Evolutionary conservation across 2,113 vertebrate species (phyloP), one percentile per base, ranked within the genome.

Genomic region (Psittacara wagleri): DNA sequence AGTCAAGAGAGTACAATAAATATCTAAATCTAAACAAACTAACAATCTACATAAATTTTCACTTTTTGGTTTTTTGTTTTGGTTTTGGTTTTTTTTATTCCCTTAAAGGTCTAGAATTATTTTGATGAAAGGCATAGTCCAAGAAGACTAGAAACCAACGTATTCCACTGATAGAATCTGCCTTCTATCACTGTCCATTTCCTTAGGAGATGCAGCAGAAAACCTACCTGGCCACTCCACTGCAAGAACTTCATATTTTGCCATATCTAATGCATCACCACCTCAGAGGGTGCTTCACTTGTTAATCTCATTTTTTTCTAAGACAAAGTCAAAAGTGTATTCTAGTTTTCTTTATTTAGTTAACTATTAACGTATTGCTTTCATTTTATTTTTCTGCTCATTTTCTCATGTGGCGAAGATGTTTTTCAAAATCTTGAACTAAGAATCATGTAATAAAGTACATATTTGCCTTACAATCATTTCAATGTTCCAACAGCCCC

Each of bases 11-110:
- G 51, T 2, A 6, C 22, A 54, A 90, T 63, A 82, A 94, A 92
- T 85, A 95, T 76, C 62, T 52, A 93, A 72, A 92, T 85, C n/a
- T 75, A 93, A 87, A 87, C 61, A 92, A 92, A 93, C 17, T 67
- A 86, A 63, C 67, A 93, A 44, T 28, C n/a, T 23, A 59, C 15
- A 46, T 19, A n/a, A 81, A 62, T 75, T 83, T 88, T 64, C 72
- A 63, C 13, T 19, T 28, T 20, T 59, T 68, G 8, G 27, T 49
- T 17, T 54, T 54, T 29, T 23, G 20, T 9, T n/a, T 23, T n/a
- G 33, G 12, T 14, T 57, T 22, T 33, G 5, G 1, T 8, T 57
- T 52, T 52, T 67, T 79, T 55, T 46, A 49, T 31, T 18, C 2
- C 2, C 23, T 44, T 76, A 44, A 90, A 88, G 48, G 11, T 79